Evolutionary conservation across 2,113 vertebrate species (phyloP).

Genomic region (Ardeotis arabs): DNA sequence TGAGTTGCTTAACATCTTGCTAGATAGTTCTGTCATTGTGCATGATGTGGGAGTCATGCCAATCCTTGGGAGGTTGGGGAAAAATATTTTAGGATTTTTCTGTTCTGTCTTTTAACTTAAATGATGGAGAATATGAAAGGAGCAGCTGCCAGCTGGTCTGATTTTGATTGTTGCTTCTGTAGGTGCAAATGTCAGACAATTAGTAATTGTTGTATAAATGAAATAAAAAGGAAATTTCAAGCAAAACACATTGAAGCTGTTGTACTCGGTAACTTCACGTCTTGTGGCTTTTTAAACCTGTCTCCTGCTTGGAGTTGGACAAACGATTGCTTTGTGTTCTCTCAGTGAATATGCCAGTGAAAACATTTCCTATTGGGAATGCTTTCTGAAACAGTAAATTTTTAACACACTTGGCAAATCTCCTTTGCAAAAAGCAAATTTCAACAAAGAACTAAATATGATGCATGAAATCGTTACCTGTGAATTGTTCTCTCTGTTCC

Average conservation of each 20-base stretch:
- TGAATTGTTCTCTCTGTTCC: conserved; percentile 33
- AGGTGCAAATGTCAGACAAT: neutral
- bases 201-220: neutral
- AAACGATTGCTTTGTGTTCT: neutral
- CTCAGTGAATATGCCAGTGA: neutral
- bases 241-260: neutral
- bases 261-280: neutral
- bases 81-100: neutral
- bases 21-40: neutral
- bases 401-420: conserved; percentile 33
- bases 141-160: neutral
- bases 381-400: conserved; percentile 27
- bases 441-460: conserved; percentile 17
- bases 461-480: conserved; percentile 37
- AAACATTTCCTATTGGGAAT: conserved; percentile 42
- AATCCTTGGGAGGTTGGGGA: neutral
- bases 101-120: neutral
- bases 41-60: neutral
- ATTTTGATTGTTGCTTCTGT: neutral
- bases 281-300: neutral
- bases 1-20: neutral
- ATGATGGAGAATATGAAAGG: neutral
- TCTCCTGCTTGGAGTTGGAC: neutral
- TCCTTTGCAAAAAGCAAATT: conserved; percentile 29
- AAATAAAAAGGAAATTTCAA: neutral